Base-by-base conservation (phyloP, 2,888 invertebrate species). In the Brenthis daphne region DNA sequence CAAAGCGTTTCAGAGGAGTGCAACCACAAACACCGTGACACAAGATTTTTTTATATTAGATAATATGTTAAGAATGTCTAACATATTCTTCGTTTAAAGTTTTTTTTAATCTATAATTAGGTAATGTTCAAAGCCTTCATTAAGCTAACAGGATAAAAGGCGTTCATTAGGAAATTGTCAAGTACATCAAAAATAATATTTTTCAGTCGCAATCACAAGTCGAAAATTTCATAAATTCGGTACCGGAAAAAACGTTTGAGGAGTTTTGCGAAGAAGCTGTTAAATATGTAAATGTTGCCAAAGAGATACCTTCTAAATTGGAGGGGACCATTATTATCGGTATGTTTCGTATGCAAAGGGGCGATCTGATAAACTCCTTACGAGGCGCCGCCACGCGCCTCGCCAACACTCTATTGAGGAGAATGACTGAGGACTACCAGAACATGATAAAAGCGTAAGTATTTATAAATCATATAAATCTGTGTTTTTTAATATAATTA, bases 281-380 rank as follows among this genome's bases (percentile, higher is more conserved):
- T 5, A 93, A 94, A 74, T 96, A 95, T 76, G 94, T 95, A 56
- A 86, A 93, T n/a, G 85, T 96, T 29, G 93, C 94, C 56, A 92
- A 92, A 65, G 93, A 94, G 68, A 95, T 96, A 70, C 94, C 95
- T 1, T 86, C 90, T 1, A 87, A 89, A 55, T 85, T 94, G 47
- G 94, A 95, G 75, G 94, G 95, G 70, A 95, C 96, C 0, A 94
- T 96, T 20, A 94, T 95, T 20, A 95, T 97, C 80, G 98, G 97
- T 11, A 94, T 98, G 89, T 99, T 97, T 83, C 96, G 97, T 80
- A 95, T 98, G 83, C 96, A 97, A 84, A 94, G 98, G 67, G 95
- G 94, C 60, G 96, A 96, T 66, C 90, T 98, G 47, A 96, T 98
- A 57, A 93, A 93, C 16, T 93, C 95, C 0, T 86, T 99, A 72